Percentiles rank a stretch among this genome's conserved stretches.
Conservation (phyloP, 2,797 vertebrate genomes). For the Hephaestus fuliginosus region DNA sequence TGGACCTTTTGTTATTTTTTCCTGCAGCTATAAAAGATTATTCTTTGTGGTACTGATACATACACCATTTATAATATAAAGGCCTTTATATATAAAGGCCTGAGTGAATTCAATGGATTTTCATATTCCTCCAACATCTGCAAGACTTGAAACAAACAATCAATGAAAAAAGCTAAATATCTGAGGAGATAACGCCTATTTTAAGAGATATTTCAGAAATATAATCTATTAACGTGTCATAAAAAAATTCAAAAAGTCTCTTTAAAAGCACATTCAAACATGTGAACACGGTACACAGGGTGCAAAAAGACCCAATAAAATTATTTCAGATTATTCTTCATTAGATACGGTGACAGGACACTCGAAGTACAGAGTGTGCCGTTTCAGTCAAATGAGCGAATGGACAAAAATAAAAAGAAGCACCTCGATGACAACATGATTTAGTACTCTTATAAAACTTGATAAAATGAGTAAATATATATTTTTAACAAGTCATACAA, state of each 20-base stretch:
- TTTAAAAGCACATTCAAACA: not conserved
- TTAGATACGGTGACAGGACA: not conserved
- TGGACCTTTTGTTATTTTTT: not conserved
- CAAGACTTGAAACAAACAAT: not conserved
- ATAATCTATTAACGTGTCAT: not conserved
- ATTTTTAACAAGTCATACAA: not conserved
- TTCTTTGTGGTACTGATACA: not conserved
- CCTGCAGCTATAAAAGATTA: not conserved
- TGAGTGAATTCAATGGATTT: not conserved
- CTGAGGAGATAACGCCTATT: not conserved
- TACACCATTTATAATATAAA: not conserved
- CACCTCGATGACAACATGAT: fast-evolving
- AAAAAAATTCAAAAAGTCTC: not conserved
- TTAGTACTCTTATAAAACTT: not conserved
- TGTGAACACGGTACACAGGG: not conserved
- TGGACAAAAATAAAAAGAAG: not conserved
- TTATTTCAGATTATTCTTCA: not conserved
- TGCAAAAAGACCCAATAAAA: not conserved
- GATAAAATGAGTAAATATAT: not conserved
- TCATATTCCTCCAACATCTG: not conserved
- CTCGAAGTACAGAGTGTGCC: constrained; percentile 12
- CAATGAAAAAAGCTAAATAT: not conserved
- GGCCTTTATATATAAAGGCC: no score
- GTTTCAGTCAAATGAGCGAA: not conserved
- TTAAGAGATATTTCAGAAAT: not conserved